These are phyloP conservation scores for Drosophila lutescens DNA, from an alignment of 2,888 invertebrate genomes.

Conservation along the genomic window DNA sequence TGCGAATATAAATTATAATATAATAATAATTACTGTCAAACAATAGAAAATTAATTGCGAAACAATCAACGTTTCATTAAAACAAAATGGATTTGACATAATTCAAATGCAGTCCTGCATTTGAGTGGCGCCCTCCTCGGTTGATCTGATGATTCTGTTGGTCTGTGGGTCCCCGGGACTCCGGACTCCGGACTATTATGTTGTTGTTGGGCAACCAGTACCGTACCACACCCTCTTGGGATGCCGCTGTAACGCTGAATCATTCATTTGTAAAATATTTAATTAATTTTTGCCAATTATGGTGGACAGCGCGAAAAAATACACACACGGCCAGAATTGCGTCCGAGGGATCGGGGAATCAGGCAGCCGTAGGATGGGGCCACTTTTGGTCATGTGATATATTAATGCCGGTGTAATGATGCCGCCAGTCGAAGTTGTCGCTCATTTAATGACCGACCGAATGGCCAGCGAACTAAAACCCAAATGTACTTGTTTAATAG, in stretches of 20 bases:
- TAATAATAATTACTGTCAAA: constrained; percentile 80
- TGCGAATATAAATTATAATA: constrained; percentile 66
- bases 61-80: constrained; percentile 81
- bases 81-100: constrained; percentile 83
- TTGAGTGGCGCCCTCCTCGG: constrained; percentile 66
- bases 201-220: constrained; percentile 14
- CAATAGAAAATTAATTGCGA: constrained; percentile 78
- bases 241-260: constrained; percentile 60
- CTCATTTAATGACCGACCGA: constrained; percentile 57
- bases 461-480: constrained; percentile 36
- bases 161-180: constrained; percentile 1
- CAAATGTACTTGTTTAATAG: constrained; percentile 32
- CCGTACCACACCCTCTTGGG: constrained; percentile 28
- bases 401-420: constrained; percentile 73
- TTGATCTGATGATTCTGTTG: constrained; percentile 45
- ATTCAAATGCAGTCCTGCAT: constrained; percentile 83
- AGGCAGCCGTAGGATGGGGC: constrained; percentile 6
- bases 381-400: constrained; percentile 75
- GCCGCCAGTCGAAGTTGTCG: constrained; percentile 56
- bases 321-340: constrained; percentile 65
- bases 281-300: constrained; percentile 83
- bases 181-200: neutral
- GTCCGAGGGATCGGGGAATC: constrained; percentile 11
- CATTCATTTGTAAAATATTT: constrained; percentile 83
- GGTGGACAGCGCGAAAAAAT: constrained; percentile 63